Percentiles rank a stretch among this genome's conserved stretches.
These are phyloP conservation scores for Heteromurus nitidus DNA, from an alignment of 2,888 invertebrate genomes.

Conservation along the genomic window DNA sequence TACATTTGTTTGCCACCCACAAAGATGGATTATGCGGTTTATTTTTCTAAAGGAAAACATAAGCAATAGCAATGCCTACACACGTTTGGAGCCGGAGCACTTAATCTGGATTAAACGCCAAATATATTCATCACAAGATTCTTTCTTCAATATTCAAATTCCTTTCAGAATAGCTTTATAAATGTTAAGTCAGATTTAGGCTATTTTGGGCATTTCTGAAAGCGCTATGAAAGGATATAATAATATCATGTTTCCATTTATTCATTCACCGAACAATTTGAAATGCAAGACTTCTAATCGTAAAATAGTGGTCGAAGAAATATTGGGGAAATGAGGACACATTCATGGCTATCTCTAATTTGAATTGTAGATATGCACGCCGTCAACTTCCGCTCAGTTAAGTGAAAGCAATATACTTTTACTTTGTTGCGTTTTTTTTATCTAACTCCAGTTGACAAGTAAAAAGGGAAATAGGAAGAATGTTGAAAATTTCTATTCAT, in stretches of 20 bases:
- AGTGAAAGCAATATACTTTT: too few relatives aligned
- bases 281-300: too few relatives aligned
- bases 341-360: too few relatives aligned
- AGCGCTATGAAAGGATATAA: too few relatives aligned
- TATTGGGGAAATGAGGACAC: too few relatives aligned
- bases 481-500: constrained; percentile 1
- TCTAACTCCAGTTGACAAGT: neutral
- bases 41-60: neutral
- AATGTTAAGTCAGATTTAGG: neutral
- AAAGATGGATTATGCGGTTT: constrained; percentile 1
- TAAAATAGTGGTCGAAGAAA: too few relatives aligned
- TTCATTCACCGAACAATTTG: too few relatives aligned
- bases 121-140: neutral
- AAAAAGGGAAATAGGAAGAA: neutral
- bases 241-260: too few relatives aligned
- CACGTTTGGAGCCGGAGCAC: neutral
- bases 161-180: neutral
- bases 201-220: neutral
- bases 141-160: neutral
- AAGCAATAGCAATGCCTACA: neutral
- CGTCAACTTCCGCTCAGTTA: neutral
- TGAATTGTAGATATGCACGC: neutral
- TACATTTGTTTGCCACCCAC: neutral
- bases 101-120: neutral
- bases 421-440: neutral